Evolutionary conservation across 2,113 vertebrate species (phyloP), one percentile per base, ranked within the genome.

Genomic region (Pteropus alecto): DNA sequence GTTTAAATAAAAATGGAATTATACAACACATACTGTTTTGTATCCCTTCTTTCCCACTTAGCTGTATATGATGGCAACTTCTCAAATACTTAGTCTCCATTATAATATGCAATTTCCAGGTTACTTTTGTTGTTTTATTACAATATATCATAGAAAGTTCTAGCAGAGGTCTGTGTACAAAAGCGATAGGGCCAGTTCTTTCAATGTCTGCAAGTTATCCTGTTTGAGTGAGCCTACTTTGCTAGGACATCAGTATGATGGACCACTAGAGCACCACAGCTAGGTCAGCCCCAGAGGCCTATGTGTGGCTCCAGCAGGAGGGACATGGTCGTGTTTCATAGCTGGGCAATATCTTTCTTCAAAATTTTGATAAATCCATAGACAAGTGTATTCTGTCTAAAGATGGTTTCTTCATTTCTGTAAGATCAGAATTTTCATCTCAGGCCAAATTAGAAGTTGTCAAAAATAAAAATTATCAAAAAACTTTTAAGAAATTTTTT

Each of bases 1-100:
- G 87, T 94, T 92, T 21, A 94, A 92, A 93, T 93, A n/a, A 28
- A 95, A 48, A 70, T 43, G 16, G 35, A 77, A 74, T 65, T n/a
- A 8, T 48, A 7, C 0, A 13, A 16, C 35, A 70, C 28, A 46
- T 14, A 63, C 13, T 60, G 4, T 65, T 87, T 54, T 58, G 16
- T 46, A 79, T 79, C 15, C 12, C n/a, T 76, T 56, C 82, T 61
- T 90, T 79, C 2, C 48, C 30, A 83, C 16, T 9, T 30, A 79
- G 38, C 10, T 18, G 30, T n/a, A 15, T 15, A 35, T 12, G 15
- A 88, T 51, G 48, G 13, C 19, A 74, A 81, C 11, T 87, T 84
- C 35, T 83, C 38, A 87, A 33, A 84, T 43, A 28, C 10, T 19
- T 10, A 22, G 12, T 63, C 48, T 38, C 7, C 19, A 51, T 81